These are phyloP conservation scores for Fistularia tabacaria DNA, from an alignment of 2,797 vertebrate genomes.

Conservation along the genomic window DNA sequence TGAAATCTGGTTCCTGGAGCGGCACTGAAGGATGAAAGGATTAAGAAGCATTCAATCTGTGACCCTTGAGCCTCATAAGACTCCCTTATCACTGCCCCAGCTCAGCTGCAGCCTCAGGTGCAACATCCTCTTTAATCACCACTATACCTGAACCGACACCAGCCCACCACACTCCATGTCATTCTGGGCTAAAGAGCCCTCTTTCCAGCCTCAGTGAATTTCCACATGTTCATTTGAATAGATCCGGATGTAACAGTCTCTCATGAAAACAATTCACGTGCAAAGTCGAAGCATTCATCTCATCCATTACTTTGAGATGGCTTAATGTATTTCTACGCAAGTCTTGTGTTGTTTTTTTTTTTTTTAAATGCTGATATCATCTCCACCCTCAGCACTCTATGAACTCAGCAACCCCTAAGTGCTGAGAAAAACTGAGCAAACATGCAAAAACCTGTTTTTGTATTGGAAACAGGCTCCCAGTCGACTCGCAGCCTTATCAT, in stretches of 20 bases:
- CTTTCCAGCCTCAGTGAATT: conserved; percentile 14
- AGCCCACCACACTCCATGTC: conserved; percentile 33
- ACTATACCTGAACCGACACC: conserved; percentile 32
- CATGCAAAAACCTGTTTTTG: conserved; percentile 12
- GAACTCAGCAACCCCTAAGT: conserved; percentile 8
- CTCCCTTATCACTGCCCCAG: conserved; percentile 42
- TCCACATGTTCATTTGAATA: conserved; percentile 9
- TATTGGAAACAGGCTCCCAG: conserved; percentile 13
- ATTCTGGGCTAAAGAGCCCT: conserved; percentile 4
- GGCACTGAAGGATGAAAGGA: conserved; percentile 49
- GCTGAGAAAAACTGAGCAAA: conserved; percentile 14
- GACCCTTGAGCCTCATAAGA: conserved; percentile 31
- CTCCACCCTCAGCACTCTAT: conserved; percentile 4
- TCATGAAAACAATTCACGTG: conserved; percentile 17
- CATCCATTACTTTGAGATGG: conserved; percentile 18
- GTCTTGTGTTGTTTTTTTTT: background rate
- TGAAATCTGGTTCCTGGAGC: conserved; percentile 88
- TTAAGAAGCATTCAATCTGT: conserved; percentile 3
- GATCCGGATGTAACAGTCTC: conserved; percentile 18
- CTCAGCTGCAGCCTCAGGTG: conserved; percentile 51
- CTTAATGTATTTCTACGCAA: conserved; percentile 7
- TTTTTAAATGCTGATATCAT: background rate
- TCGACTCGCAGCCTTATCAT: conserved; percentile 36
- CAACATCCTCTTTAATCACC: conserved; percentile 22
- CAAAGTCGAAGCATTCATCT: conserved; percentile 16